phyloP scores from a whole-genome alignment of 2,113 vertebrate genomes.

The Rhabdomys dilectus region DNA sequence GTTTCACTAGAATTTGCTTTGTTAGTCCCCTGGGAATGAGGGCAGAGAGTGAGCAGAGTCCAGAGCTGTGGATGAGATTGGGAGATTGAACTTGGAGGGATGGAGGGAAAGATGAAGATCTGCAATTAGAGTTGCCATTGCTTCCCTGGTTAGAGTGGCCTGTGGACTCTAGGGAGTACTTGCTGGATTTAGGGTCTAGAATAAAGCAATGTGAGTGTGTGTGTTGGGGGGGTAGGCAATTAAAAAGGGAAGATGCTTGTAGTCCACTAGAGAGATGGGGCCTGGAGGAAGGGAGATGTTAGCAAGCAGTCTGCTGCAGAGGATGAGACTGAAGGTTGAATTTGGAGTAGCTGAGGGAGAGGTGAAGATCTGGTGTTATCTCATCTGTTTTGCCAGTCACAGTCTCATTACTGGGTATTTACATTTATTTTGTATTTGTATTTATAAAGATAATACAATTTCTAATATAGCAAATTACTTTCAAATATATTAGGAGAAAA shows the following conservation, averaged over 20 bases:
- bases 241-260: background rate
- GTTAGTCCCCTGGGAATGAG: background rate
- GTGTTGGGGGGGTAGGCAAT: background rate
- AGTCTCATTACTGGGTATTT: slow-evolving; percentile 34
- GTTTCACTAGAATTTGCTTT: background rate
- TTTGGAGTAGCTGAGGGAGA: background rate
- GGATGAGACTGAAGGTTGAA: background rate
- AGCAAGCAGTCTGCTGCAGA: background rate
- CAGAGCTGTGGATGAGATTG: background rate
- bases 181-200: background rate
- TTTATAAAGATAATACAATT: slow-evolving; percentile 33
- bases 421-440: background rate
- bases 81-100: background rate
- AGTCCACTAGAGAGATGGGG: background rate
- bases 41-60: background rate
- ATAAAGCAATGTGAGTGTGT: background rate
- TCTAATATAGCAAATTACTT: slow-evolving; percentile 55
- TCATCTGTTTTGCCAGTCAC: background rate
- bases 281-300: background rate
- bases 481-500: slow-evolving; percentile 50
- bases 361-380: background rate
- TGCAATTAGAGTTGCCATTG: background rate
- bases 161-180: background rate
- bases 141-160: background rate
- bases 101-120: background rate